These are phyloP conservation scores for Etheostoma nigrum DNA, from an alignment of 2,797 vertebrate genomes.

Conservation along the genomic window DNA sequence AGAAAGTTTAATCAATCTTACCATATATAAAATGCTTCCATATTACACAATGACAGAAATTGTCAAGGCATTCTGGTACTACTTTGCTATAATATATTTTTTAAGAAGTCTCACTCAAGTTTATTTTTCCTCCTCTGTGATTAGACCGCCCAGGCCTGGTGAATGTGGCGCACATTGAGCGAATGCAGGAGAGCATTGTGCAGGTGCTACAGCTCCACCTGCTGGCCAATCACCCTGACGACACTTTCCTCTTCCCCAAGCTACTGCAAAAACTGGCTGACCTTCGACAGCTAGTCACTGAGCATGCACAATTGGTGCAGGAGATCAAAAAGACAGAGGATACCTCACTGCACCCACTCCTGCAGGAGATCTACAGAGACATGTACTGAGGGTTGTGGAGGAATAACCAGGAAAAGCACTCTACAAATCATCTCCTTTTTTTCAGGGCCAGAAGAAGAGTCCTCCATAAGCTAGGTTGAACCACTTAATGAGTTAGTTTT, in stretches of 20 bases:
- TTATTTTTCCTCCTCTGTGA: constrained; percentile 4
- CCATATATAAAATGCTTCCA: background rate
- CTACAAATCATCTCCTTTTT: constrained; percentile 32
- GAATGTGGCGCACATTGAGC: constrained; percentile 91
- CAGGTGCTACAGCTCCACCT: constrained; percentile 94
- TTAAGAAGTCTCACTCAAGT: background rate
- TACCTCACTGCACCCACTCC: constrained; percentile 92
- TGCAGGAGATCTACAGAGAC: constrained; percentile 98
- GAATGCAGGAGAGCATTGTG: constrained; percentile 95
- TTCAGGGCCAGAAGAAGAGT: constrained; percentile 47
- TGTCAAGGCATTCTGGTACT: background rate
- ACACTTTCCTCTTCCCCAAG: constrained; percentile 94
- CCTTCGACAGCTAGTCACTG: constrained; percentile 95
- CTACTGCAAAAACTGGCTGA: constrained; percentile 97
- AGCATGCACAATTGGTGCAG: constrained; percentile 95
- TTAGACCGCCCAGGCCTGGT: constrained; percentile 95
- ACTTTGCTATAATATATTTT: background rate
- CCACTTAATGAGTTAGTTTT: constrained; percentile 61
- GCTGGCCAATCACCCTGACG: constrained; percentile 92
- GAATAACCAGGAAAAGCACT: constrained; percentile 21
- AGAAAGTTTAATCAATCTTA: background rate
- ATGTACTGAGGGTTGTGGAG: constrained; percentile 89
- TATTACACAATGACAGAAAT: background rate
- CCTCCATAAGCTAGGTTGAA: constrained; percentile 65
- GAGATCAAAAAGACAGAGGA: constrained; percentile 98